phyloP scores from a whole-genome alignment of 2,888 invertebrate genomes.

The Andrena hattorfiana region DNA sequence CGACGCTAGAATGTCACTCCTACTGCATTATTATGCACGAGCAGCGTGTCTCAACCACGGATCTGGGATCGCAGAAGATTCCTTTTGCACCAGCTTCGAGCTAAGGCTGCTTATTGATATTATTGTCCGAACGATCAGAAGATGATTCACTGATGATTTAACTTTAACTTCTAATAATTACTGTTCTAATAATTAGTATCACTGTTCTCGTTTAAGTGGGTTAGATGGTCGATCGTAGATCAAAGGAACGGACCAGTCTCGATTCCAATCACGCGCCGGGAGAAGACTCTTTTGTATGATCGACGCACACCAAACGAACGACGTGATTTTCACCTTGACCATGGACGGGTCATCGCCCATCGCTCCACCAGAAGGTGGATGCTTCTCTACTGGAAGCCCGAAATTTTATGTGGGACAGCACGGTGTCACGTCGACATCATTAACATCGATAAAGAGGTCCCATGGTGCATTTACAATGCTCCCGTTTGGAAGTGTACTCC shows the following conservation, averaged over 20 bases:
- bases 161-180: no score
- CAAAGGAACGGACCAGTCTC: conserved; percentile 29
- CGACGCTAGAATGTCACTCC: not conserved
- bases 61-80: no score
- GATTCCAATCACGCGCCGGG: conserved; percentile 74
- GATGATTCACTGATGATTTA: no score
- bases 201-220: conserved; percentile 43
- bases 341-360: conserved; percentile 78
- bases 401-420: conserved; percentile 37
- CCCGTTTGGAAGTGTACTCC: not conserved
- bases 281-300: conserved; percentile 73
- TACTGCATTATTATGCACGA: not conserved
- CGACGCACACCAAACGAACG: conserved; percentile 61
- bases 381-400: not conserved
- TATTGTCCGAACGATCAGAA: no score
- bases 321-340: conserved; percentile 80
- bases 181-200: no score
- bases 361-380: not conserved
- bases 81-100: no score
- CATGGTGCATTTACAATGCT: not conserved
- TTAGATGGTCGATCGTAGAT: conserved; percentile 51
- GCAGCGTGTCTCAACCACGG: no score
- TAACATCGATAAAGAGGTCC: not conserved
- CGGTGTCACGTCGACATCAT: not conserved
- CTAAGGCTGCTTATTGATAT: no score